These are phyloP conservation scores for Bolborhynchus lineola DNA, from an alignment of 2,113 vertebrate genomes.

Conservation along the genomic window DNA sequence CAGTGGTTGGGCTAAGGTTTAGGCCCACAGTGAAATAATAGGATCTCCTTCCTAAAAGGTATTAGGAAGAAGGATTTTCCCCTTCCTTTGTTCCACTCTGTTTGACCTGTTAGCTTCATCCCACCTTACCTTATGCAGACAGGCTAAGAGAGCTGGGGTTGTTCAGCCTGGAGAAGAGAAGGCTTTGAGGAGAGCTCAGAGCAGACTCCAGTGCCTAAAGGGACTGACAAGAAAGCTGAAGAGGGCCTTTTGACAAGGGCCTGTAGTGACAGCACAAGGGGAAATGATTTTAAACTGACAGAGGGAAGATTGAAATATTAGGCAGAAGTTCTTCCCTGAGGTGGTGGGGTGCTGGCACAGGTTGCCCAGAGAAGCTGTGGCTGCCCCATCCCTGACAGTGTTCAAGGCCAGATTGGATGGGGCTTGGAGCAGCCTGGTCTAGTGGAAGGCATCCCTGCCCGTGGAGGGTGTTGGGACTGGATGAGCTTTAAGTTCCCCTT, in stretches of 20 bases:
- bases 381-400: not conserved
- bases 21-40: not conserved
- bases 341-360: not conserved
- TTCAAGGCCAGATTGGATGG: not conserved
- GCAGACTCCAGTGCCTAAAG: no score
- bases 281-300: not conserved
- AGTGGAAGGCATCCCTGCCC: not conserved
- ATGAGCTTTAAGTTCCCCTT: not conserved
- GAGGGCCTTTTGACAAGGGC: no score
- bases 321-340: not conserved
- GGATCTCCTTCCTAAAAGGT: not conserved
- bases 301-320: not conserved
- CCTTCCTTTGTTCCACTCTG: not conserved
- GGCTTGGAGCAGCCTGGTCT: not conserved
- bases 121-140: not conserved
- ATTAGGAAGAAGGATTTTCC: not conserved
- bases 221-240: no score
- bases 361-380: not conserved
- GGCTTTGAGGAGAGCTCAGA: no score
- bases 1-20: not conserved
- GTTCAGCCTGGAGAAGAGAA: no score
- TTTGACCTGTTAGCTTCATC: not conserved
- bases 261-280: no score
- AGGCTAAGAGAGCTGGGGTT: no score
- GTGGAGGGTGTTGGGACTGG: not conserved